Percentiles rank a stretch among this genome's conserved stretches.
Evolutionary conservation across 2,113 vertebrate species (phyloP).

Genomic region (Microtus ochrogaster): DNA sequence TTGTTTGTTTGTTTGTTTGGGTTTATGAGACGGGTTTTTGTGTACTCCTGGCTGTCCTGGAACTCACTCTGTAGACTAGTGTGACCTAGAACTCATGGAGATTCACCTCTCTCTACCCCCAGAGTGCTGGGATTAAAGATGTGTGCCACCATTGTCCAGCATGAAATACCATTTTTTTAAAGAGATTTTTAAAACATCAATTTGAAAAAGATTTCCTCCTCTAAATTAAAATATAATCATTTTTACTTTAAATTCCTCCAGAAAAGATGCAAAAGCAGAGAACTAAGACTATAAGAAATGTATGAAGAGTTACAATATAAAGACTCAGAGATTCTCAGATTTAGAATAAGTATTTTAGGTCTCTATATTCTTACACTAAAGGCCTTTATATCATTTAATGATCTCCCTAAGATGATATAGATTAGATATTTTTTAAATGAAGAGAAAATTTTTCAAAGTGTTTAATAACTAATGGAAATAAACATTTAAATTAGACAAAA

Average conservation of each 20-base stretch:
- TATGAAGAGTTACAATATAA: slow-evolving; percentile 35
- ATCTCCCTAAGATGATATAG: background rate
- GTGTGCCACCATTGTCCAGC: too few species aligned
- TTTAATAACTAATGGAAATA: slow-evolving; percentile 56
- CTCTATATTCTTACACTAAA: background rate
- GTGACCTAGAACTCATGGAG: too few species aligned
- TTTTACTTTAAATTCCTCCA: slow-evolving; percentile 39
- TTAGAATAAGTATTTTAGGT: slow-evolving; percentile 43
- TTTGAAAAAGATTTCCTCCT: slow-evolving; percentile 42
- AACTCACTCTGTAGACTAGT: too few species aligned
- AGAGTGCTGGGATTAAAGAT: too few species aligned
- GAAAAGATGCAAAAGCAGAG: slow-evolving; percentile 43
- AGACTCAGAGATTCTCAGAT: background rate
- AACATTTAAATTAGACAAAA: slow-evolving; percentile 42
- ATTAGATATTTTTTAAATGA: background rate
- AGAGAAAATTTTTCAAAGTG: slow-evolving; percentile 4
- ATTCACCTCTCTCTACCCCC: too few species aligned
- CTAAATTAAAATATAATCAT: slow-evolving; percentile 38
- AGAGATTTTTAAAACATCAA: background rate
- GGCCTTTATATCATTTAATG: background rate
- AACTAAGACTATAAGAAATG: background rate
- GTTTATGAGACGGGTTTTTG: too few species aligned
- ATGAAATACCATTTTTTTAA: slow-evolving; percentile 5
- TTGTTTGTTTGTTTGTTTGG: too few species aligned
- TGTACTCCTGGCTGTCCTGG: too few species aligned